phyloP scores from a whole-genome alignment of 2,113 vertebrate genomes.

The Piprites chloris region DNA sequence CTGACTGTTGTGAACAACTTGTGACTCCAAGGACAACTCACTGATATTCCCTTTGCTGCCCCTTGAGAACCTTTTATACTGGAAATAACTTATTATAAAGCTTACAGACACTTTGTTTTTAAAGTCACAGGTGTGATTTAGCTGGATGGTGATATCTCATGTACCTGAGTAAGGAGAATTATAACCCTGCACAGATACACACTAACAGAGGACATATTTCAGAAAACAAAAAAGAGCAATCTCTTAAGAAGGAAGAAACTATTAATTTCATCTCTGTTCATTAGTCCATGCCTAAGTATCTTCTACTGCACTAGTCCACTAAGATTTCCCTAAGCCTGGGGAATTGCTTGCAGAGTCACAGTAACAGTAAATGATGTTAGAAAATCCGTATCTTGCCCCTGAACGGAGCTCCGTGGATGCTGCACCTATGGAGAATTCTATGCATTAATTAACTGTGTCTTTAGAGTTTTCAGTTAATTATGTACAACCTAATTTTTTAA shows the following conservation, averaged over 20 bases:
- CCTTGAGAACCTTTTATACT: background rate
- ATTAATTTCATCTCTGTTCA: background rate
- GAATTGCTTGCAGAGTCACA: background rate
- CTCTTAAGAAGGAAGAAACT: background rate
- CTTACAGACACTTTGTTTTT: background rate
- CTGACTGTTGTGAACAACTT: background rate
- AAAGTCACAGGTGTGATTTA: background rate
- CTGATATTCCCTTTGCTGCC: background rate
- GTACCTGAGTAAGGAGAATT: background rate
- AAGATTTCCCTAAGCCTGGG: background rate
- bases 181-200: background rate
- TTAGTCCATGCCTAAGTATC: background rate
- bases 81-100: background rate
- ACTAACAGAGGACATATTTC: background rate
- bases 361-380: background rate
- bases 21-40: background rate
- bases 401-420: background rate
- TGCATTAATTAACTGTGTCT: conserved; percentile 2
- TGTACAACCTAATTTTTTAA: background rate
- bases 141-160: background rate
- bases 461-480: conserved; percentile 21
- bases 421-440: conserved; percentile 17
- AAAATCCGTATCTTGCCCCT: background rate
- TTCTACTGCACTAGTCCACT: background rate
- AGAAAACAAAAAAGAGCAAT: background rate